Evolutionary conservation across 2,888 invertebrate genomes (phyloP), one percentile per base, ranked within the genome.

Genomic region (Autographa gamma): DNA sequence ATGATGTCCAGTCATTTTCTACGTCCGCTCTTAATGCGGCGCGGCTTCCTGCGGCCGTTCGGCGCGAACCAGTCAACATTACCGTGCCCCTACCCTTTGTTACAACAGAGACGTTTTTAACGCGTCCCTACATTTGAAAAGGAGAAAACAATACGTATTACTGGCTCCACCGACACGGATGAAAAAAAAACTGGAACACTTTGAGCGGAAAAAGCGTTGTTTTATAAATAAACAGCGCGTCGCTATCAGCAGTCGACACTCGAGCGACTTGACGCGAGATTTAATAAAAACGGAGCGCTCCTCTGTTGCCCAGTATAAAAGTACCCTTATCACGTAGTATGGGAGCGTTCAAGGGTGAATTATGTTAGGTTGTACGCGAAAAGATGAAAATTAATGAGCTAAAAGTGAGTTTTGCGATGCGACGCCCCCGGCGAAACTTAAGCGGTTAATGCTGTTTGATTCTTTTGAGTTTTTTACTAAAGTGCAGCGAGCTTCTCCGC

Each of bases 311-410:
- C 89, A 89, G 89, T 90, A 91, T 91, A 91, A 90, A 91, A 88
- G 87, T 86, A 89, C 90, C 90, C 93, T 95, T 95, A 95, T 95
- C 95, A 88, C 89, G 88, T 90, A 91, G 93, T 93, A 93, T 93
- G 93, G 92, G 92, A 91, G 93, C 95, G 91, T 90, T 95, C 93
- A 91, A 93, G 92, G 89, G 93, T 93, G 93, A 95, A 93, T 95
- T 95, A 95, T 95, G 95, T 92, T 91, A 90, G 91, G 91, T 92
- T 88, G 89, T 88, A 89, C 89, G 89, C 89, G 90, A 88, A 92
- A 92, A 95, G 95, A 95, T 95, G 95, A 95, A 95, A 95, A 95
- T 95, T 95, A 95, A 95, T 95, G 95, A 95, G 93, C 89, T 92
- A 94, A 93, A 93, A 94, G 91, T 91, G 93, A 93, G 91, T 89